Evolutionary conservation across 2,888 invertebrate genomes (phyloP), one percentile per base, ranked within the genome.

Genomic region (Amphimallon solstitiale): DNA sequence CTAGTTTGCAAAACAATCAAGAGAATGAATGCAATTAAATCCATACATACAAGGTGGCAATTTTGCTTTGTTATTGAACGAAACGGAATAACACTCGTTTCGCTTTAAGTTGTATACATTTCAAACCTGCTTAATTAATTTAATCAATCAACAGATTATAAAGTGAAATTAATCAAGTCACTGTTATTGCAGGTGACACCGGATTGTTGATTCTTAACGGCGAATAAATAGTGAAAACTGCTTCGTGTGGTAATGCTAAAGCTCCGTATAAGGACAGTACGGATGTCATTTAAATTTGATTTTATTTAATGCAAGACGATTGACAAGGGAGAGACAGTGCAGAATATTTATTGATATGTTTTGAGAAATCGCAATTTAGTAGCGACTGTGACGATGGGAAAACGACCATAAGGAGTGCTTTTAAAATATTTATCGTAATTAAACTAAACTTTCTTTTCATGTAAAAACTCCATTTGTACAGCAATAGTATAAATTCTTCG

Each of bases 391-490:
- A 40, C 38, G 17, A 51, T 35, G 35, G 17, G 29, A 29, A 29
- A 29, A 29, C 29, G 29, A 29, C 35, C 34, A 35, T 17, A 17
- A 17, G 35, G 17, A 35, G 35, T 21, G 38, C 40, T 56, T 40
- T 40, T 6, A 21, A 40, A 40, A 56, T 23, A 43, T 56, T 56
- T 40, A 17, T 21, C 23, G 56, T 40, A 56, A 56, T 56, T 40
- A 56, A 56, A 23, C 19, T 56, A 56, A 56, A 56, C 56, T 56
- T 56, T 56, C 56, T 56, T 56, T 40, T 56, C 21, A 35, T 29
- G 37, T 40, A 56, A 56, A 56, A 56, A 56, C 23, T 56, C 29
- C 14, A 15, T 40, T 56, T 40, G 10, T 40, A 40, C 56, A 5
- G 40, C 38, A 56, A 40, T 56, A 40, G 56, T 56, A 40, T 40